phyloP scores from a whole-genome alignment of 2,888 invertebrate species.

The Aleiodes testaceus region DNA sequence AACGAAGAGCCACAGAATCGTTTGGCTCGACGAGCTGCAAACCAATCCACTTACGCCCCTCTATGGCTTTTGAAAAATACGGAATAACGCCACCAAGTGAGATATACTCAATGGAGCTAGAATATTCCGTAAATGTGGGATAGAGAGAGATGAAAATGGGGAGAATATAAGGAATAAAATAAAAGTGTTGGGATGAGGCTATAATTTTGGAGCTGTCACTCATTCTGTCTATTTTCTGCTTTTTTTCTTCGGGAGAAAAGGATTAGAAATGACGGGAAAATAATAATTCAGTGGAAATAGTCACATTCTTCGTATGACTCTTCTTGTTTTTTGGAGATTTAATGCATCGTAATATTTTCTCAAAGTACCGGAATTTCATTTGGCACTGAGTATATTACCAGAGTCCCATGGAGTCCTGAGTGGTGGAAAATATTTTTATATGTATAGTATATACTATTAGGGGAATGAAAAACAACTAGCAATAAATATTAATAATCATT shows the following conservation, averaged over 20 bases:
- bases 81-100: conserved; percentile 23
- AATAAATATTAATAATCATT: conserved; percentile 19
- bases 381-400: background rate
- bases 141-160: background rate
- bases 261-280: no score
- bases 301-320: background rate
- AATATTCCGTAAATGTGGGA: conserved; percentile 6
- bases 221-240: background rate
- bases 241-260: no score
- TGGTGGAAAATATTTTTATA: background rate
- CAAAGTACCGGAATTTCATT: no score
- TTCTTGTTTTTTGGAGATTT: background rate
- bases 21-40: conserved; percentile 39
- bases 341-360: no score
- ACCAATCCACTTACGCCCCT: conserved; percentile 44
- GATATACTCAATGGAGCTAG: conserved; percentile 7
- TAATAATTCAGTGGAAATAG: no score
- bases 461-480: background rate
- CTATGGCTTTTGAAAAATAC: conserved; percentile 27
- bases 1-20: conserved; percentile 32
- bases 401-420: background rate
- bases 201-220: background rate
- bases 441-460: background rate
- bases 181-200: background rate
- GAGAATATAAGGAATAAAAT: conserved; percentile 20